Evolutionary conservation across 2,797 vertebrate genomes (phyloP).

Genomic region (Amblyopsis hoosieri): DNA sequence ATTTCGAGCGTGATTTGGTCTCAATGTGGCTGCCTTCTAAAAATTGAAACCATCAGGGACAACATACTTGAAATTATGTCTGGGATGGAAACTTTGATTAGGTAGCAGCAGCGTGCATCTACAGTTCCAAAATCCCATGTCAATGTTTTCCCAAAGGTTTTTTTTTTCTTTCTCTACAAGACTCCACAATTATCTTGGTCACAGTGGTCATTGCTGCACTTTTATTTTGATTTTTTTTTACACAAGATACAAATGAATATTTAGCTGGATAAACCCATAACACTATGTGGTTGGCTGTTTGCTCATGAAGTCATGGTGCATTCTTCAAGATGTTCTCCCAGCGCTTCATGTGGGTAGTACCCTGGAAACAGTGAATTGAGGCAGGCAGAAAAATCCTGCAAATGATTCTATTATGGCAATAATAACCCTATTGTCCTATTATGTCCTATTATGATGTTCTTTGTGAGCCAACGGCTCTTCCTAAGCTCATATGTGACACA

Average conservation of each 20-base stretch:
- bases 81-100: slow-evolving; percentile 2
- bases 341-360: too few relatives aligned
- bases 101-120: background rate
- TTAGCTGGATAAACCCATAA: too few relatives aligned
- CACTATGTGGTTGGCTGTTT: too few relatives aligned
- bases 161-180: background rate
- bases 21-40: slow-evolving; percentile 15
- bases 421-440: too few relatives aligned
- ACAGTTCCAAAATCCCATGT: background rate
- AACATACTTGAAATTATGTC: slow-evolving; percentile 35
- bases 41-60: slow-evolving; percentile 19
- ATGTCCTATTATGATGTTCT: too few relatives aligned
- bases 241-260: too few relatives aligned
- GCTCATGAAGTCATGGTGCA: too few relatives aligned
- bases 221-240: background rate
- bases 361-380: too few relatives aligned
- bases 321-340: too few relatives aligned
- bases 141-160: background rate
- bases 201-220: background rate
- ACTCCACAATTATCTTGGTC: background rate
- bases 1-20: slow-evolving; percentile 20
- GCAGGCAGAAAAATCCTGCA: too few relatives aligned
- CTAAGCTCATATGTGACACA: background rate
- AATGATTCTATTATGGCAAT: too few relatives aligned
- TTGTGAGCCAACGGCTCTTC: too few relatives aligned